These are phyloP conservation scores for Ricordea florida DNA, from an alignment of 92 coral and sea anemone genomes.

Conservation along the genomic window DNA sequence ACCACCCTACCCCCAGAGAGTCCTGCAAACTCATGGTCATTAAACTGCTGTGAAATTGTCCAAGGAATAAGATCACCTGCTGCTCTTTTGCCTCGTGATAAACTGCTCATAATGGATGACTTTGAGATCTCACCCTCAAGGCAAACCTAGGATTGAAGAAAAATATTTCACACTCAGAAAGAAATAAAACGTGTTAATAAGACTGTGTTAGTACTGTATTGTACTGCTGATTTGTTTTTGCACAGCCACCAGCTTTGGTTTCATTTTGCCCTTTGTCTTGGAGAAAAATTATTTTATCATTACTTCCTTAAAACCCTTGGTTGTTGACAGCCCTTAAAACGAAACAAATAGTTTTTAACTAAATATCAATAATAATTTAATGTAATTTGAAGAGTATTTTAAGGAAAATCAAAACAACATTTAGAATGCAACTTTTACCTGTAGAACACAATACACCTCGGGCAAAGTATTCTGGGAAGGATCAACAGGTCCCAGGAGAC, in stretches of 20 bases:
- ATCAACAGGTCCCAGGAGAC: constrained; percentile 95
- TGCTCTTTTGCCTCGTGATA: constrained; percentile 96
- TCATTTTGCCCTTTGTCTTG: no score
- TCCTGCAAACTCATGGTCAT: constrained; percentile 96
- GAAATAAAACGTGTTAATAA: not conserved
- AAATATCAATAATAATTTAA: no score
- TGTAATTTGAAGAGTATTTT: no score
- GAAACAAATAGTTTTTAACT: no score
- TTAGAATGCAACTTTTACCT: constrained; percentile 46
- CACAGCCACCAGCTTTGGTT: no score
- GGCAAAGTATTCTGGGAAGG: constrained; percentile 88
- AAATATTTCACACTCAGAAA: not conserved
- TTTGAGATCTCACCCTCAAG: constrained; percentile 98
- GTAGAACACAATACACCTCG: constrained; percentile 95
- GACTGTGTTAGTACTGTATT: no score
- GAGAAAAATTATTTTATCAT: no score
- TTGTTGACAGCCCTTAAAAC: no score
- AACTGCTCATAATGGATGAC: constrained; percentile 86
- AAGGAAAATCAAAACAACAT: not conserved
- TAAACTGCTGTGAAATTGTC: constrained; percentile 99
- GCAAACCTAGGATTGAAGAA: constrained; percentile 64
- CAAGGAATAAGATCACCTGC: constrained; percentile 98
- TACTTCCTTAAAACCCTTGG: no score
- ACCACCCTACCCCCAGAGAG: constrained; percentile 94
- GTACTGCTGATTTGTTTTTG: no score